Conservation (phyloP, 2,888 invertebrate species). For the Ethmia dodecea region DNA sequence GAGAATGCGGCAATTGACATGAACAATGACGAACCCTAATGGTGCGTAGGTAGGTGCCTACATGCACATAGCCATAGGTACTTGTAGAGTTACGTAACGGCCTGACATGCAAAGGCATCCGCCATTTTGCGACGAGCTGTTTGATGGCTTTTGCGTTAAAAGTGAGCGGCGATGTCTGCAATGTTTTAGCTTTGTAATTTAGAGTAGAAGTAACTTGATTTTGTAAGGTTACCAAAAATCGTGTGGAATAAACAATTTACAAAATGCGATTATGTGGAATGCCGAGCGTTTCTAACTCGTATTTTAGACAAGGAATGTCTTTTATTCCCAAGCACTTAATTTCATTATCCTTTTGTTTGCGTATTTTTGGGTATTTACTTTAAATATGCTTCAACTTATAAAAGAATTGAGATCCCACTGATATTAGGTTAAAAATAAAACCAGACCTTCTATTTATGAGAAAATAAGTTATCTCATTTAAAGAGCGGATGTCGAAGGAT, state of each 20-base stretch:
- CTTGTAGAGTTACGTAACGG: slow-evolving; percentile 43
- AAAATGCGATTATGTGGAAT: slow-evolving; percentile 29
- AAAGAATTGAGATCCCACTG: no score
- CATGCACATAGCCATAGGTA: slow-evolving; percentile 31
- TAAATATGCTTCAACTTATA: no score
- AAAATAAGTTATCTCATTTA: no score
- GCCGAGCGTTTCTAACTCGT: no score
- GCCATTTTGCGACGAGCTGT: slow-evolving; percentile 62
- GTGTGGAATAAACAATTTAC: slow-evolving; percentile 24
- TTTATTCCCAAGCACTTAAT: no score
- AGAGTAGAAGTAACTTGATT: slow-evolving; percentile 26
- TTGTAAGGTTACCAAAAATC: slow-evolving; percentile 29
- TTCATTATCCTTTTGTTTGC: no score
- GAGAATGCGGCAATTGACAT: slow-evolving; percentile 51
- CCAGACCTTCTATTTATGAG: no score
- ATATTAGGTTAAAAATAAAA: no score
- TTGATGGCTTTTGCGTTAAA: slow-evolving; percentile 52
- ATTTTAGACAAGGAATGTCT: no score
- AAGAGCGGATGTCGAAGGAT: no score
- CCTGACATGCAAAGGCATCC: slow-evolving; percentile 43
- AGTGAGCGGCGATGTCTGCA: slow-evolving; percentile 47
- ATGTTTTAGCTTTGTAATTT: slow-evolving; percentile 35
- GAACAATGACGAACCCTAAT: slow-evolving; percentile 55
- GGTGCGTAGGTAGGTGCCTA: slow-evolving; percentile 38
- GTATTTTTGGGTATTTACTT: no score